These are phyloP conservation scores for Aviceda subcristata DNA, from an alignment of 2,113 vertebrate species.

Conservation along the genomic window DNA sequence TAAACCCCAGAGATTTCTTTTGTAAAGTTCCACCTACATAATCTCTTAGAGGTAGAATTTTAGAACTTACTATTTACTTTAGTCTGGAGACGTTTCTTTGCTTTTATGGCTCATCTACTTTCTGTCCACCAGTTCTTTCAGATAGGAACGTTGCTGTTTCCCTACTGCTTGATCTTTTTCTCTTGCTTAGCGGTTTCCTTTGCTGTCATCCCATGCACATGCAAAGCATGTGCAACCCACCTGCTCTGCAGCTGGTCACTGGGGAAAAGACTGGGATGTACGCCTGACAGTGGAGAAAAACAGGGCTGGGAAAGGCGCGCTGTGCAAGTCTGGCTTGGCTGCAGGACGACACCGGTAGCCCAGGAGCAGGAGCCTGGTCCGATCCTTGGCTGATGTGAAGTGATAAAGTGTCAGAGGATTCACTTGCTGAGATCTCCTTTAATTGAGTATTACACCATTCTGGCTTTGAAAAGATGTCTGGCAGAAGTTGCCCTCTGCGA, in stretches of 20 bases:
- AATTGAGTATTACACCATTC: fast-evolving
- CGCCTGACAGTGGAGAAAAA: neutral
- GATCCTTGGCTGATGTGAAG: neutral
- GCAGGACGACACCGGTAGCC: neutral
- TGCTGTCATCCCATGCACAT: neutral
- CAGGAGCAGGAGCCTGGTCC: neutral
- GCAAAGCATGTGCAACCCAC: neutral
- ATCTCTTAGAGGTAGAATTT: conserved; percentile 39
- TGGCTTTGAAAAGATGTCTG: neutral
- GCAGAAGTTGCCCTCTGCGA: neutral
- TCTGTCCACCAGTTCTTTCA: neutral
- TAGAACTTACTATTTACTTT: conserved; percentile 29
- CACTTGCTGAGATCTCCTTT: neutral
- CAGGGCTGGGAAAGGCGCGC: neutral
- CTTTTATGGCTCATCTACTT: conserved; percentile 49
- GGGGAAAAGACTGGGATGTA: neutral
- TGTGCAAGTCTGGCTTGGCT: neutral
- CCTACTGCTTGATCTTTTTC: neutral
- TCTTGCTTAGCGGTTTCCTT: neutral
- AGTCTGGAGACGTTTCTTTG: conserved; percentile 11
- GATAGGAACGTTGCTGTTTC: neutral
- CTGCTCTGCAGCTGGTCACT: neutral
- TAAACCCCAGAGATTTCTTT: conserved; percentile 54
- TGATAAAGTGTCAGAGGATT: neutral
- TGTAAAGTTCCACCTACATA: conserved; percentile 45